These are phyloP conservation scores for Leucosticte australis DNA, from an alignment of 2,113 vertebrate genomes.

Conservation along the genomic window DNA sequence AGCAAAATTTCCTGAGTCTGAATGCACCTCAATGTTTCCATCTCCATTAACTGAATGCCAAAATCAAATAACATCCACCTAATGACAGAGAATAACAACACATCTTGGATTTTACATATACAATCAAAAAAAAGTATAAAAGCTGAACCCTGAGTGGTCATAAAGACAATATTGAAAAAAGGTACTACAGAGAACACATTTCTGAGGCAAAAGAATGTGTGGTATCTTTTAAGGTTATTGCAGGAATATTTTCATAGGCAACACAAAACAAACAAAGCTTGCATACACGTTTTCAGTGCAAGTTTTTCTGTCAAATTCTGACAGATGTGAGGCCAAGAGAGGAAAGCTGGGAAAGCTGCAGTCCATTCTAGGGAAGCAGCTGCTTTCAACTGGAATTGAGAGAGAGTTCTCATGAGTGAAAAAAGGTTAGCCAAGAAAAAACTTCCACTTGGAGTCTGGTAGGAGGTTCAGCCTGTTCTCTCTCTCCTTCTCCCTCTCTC, in stretches of 20 bases:
- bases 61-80: neutral
- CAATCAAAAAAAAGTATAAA: neutral
- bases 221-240: neutral
- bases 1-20: neutral
- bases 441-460: neutral
- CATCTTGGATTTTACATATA: neutral
- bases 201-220: neutral
- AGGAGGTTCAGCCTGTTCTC: neutral
- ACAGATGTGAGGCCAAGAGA: neutral
- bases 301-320: neutral
- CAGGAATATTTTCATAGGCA: neutral
- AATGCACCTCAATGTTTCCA: neutral
- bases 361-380: neutral
- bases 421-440: neutral
- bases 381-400: conserved; percentile 30
- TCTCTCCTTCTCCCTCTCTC: neutral
- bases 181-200: neutral
- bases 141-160: neutral
- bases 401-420: neutral
- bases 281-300: neutral
- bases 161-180: neutral
- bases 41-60: neutral
- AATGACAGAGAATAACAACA: neutral
- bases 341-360: neutral
- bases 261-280: neutral